Conservation (phyloP, 2,797 vertebrate genomes). For the Pipistrellus kuhlii region DNA sequence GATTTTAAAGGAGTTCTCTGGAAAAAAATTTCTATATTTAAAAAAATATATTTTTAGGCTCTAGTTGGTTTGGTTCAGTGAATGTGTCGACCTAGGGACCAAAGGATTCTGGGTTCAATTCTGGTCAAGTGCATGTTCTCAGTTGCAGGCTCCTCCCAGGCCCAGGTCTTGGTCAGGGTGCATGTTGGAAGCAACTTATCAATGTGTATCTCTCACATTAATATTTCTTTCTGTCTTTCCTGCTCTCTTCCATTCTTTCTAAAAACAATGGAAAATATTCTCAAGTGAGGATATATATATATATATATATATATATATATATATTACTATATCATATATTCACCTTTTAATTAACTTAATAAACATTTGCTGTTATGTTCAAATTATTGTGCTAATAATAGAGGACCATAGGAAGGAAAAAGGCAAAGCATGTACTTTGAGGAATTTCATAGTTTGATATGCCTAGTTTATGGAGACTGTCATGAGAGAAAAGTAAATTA, state of each 20-base stretch:
- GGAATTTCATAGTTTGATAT: background rate
- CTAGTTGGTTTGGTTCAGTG: background rate
- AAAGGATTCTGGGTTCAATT: too few relatives aligned
- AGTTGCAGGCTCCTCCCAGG: too few relatives aligned
- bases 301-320: too few relatives aligned
- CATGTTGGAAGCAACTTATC: too few relatives aligned
- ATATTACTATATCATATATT: background rate
- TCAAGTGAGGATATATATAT: too few relatives aligned
- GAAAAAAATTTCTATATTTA: background rate
- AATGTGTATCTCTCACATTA: too few relatives aligned
- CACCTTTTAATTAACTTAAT: slow-evolving; percentile 21
- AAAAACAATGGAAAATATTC: too few relatives aligned
- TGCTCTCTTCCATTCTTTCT: too few relatives aligned
- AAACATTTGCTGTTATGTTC: background rate
- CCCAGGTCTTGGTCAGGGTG: too few relatives aligned
- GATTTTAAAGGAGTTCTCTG: background rate
- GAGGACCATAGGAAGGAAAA: background rate
- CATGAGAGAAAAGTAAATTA: background rate
- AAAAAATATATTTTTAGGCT: background rate
- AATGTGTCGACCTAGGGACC: too few relatives aligned
- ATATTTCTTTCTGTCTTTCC: too few relatives aligned
- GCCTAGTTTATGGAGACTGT: background rate
- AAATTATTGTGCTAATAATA: background rate
- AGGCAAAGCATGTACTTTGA: background rate
- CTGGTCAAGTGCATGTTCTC: too few relatives aligned